Evolutionary conservation across 2,797 vertebrate genomes (phyloP), one percentile per base, ranked within the genome.

Genomic region (Trachurus trachurus): DNA sequence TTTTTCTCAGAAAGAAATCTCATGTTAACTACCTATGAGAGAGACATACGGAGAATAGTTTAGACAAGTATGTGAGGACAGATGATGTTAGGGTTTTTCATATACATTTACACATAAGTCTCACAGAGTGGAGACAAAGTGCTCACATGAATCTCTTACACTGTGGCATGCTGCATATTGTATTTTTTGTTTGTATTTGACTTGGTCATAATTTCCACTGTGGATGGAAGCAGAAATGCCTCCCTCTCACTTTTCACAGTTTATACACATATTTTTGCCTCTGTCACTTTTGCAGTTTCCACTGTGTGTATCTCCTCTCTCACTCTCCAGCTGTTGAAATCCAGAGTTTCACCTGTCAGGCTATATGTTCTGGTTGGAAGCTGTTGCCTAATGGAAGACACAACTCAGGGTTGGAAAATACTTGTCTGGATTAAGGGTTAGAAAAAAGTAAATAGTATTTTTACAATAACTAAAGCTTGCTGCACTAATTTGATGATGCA

Each of bases 51-150:
- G 8, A 56, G 40, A 31, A 34, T 9, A 22, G 64, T 12, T 70
- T 53, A 65, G 34, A 57, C 11, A 21, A 3, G 19, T 56, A 42
- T 29, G 39, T 54, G 29, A 64, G 12, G 11, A 65, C 13, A 59
- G 21, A 52, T 53, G 2, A 50, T 69, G 58, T 40, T 64, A 1
- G 34, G 17, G 78, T 70, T 21, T 59, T 49, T 49, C 47, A 49
- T 9, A n/a, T 16, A 63, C 6, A 0, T 1, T 52, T 26, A 3
- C 5, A 29, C 5, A 47, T 2, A 29, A 63, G 17, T 39, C 60
- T 29, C 5, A 34, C 21, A 37, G 57, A 45, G 45, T 29, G 12
- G 2, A 34, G 45, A 44, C 39, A 66, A 17, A 52, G 60, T 11
- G 3, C 3, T 76, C 9, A 29, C 29, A 69, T 66, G 17, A 70